Percentiles rank a stretch among this genome's conserved stretches.
Conservation (phyloP, 2,888 invertebrate genomes). For the Epistrophella euchroma region DNA sequence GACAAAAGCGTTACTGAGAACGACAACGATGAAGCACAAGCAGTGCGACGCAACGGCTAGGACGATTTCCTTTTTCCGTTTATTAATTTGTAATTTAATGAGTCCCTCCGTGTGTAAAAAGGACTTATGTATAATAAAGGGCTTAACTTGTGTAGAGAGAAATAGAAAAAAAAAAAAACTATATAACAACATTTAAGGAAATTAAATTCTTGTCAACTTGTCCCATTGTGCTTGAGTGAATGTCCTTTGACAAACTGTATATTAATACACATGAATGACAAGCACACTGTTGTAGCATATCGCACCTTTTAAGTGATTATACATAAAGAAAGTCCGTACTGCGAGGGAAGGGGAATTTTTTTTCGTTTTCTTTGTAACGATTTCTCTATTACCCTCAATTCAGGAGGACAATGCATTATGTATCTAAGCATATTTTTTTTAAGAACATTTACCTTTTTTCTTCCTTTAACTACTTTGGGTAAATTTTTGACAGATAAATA, state of each 20-base stretch:
- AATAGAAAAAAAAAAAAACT: conserved; percentile 16
- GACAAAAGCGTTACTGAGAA: conserved; percentile 19
- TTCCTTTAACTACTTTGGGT: neutral
- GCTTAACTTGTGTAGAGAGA: conserved; percentile 48
- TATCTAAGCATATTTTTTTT: conserved; percentile 41
- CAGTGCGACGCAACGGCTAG: neutral
- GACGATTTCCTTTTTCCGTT: conserved; percentile 59
- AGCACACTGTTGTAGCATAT: conserved; percentile 23
- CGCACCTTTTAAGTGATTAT: conserved; percentile 70
- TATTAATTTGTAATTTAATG: conserved; percentile 74
- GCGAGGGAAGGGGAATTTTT: conserved; percentile 9
- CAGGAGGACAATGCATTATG: conserved; percentile 30
- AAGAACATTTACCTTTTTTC: conserved; percentile 6
- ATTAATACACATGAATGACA: conserved; percentile 14
- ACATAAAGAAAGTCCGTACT: neutral
- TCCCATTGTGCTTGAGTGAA: conserved; percentile 29
- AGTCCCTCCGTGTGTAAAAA: conserved; percentile 49
- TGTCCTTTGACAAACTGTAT: conserved; percentile 53
- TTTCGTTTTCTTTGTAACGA: conserved; percentile 3
- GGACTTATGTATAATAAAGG: conserved; percentile 66
- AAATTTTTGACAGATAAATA: conserved; percentile 58
- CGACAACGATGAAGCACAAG: neutral
- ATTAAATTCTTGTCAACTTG: conserved; percentile 68
- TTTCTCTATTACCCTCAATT: conserved; percentile 15
- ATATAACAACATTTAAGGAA: conserved; percentile 55